Base-by-base conservation (phyloP, 2,797 vertebrate species). In the Acipenser oxyrinchus region DNA sequence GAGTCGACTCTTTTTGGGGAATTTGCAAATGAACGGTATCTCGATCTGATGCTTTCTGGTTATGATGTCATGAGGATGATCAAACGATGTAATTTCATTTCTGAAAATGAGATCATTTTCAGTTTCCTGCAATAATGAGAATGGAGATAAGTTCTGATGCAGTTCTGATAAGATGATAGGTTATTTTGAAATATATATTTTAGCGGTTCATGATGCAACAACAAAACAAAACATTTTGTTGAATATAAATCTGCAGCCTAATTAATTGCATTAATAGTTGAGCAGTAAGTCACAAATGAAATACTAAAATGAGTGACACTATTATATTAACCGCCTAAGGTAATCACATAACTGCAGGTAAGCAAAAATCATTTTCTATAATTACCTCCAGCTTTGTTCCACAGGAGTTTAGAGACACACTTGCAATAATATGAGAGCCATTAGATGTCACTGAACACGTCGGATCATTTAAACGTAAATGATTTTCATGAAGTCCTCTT, bases 361-460 rank as follows among this genome's bases (percentile, higher is more conserved):
- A 18, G 15, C 15, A 18, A 18, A 18, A 18, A 18, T 18, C 48
- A 59, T 10, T 10, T 5, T 10, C 6, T 10, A 0, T 55, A 48
- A 52, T 2, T 70, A 89, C 88, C 87, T 84, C 78, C 0, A 83
- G 0, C 12, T 62, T 67, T 3, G 87, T 90, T 55, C 88, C 87
- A 11, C 88, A 89, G 68, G 82, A 72, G 73, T 69, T 74, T 69
- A 84, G 81, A 0, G 84, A 83, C 73, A 84, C 74, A n/a, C 6
- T 74, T 63, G 74, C 87, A 51, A 72, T 64, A 71, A 89, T 83
- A 75, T 87, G 83, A 1, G 86, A 83, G 66, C 1, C 11, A 57
- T 90, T 90, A 69, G 79, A 81, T 12, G 75, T 75, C 6, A 90
- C 78, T 0, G 82, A 82, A 66, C 87, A 89, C 0, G 75, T 69